Evolutionary conservation across 2,113 vertebrate genomes (phyloP), one percentile per base, ranked within the genome.

Genomic region (Prionailurus bengalensis): DNA sequence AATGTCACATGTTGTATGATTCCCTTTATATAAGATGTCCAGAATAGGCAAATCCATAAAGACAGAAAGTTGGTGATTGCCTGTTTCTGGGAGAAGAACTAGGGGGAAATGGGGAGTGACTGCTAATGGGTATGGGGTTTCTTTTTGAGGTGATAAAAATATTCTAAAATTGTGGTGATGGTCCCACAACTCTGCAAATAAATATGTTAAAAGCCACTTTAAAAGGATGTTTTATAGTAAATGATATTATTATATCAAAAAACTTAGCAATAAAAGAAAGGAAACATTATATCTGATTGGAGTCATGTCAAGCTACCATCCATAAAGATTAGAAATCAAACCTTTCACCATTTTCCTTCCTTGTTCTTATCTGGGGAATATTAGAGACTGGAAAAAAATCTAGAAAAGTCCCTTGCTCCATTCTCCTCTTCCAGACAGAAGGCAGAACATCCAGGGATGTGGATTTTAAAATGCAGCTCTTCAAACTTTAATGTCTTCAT

Each of bases 311-410:
- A 95, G 15, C 45, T 78, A 92, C 17, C 33, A 85, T 73, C 55
- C 55, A 53, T 70, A 92, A 97, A 95, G 76, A 89, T 95, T 94
- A 87, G 71, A 95, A 96, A 97, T 90, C n/a, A 63, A 96, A 91
- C 19, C 7, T 91, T 63, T 94, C 48, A 90, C 16, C 53, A 63
- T 87, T 94, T 93, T 39, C 53, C n/a, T 95, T 80, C 23, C 79
- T 92, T 80, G 25, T 79, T 70, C 53, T 89, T 80, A 70, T 93
- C 78, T 79, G 36, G n/a, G 51, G 45, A 95, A 76, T 95, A 63
- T 92, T 92, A 76, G 66, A 97, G 42, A 85, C 10, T 42, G 39
- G 33, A n/a, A 79, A 78, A 94, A 95, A 79, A 53, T 82, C 74
- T 91, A 91, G 80, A 58, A 89, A 95, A 71, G 10, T 70, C 87